Base-by-base conservation (phyloP, 2,113 vertebrate genomes). In the Toxostoma redivivum region DNA sequence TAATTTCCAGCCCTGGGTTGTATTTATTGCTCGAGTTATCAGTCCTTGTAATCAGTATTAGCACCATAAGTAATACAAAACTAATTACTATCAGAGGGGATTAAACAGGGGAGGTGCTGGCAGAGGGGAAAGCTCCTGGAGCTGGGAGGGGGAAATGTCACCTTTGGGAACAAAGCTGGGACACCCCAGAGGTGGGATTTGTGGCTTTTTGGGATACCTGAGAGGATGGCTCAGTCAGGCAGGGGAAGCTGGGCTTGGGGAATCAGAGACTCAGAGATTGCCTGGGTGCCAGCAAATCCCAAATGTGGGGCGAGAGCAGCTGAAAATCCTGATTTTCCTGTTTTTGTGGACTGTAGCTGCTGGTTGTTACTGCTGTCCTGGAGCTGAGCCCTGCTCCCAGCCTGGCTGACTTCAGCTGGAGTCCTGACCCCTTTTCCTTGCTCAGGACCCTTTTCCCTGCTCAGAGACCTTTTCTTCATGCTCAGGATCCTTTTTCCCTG, bases 21-120 rank as follows among this genome's bases (percentile, higher is more conserved):
- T 92, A 94, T 94, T 97, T 97, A 95, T 97, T 90, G 47, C 94
- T 90, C 11, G 27, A 69, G 92, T 97, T 97, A 97, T 93, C 93
- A 70, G 94, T 73, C 95, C 97, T 95, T 88, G 96, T 94, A 95
- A 97, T 97, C 97, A 87, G 97, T 87, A 93, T 95, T 92, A 97
- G 93, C 95, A 94, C 90, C 92, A 45, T 31, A 33, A 27, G 45
- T 42, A 79, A 94, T 77, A 88, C 96, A 90, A 79, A 97, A 88
- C 97, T 97, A 97, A 97, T 97, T 96, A 96, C 90, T 28, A 81
- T 74, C 96, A 67, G 71, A 83, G 88, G 13, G 81, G 91, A 92
- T 97, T 78, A 96, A 81, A 31, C 7, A 28, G 72, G 17, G 6
- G 61, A 62, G 76, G 44, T 6, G 2, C 47, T 61, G 78, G 20